A percentile compares a stretch with the other conserved stretches of the same genome.
Conservation (phyloP, 2,888 invertebrate genomes). For the Acanthoscelides obtectus region DNA sequence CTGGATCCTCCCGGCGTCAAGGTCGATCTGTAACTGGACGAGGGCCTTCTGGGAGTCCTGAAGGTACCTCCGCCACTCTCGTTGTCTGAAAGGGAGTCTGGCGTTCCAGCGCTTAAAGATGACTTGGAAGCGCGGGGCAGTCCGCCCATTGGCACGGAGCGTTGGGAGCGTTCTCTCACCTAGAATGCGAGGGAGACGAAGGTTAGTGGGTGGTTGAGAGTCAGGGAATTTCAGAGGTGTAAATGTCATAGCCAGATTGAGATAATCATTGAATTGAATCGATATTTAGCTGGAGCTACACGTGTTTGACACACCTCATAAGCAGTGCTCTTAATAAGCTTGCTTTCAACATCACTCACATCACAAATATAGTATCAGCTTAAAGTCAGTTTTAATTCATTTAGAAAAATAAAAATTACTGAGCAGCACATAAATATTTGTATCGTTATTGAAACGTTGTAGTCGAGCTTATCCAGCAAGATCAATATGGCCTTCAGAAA, state of each 20-base stretch:
- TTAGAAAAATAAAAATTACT: too few relatives aligned
- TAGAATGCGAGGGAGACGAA: conserved; percentile 41
- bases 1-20: conserved; percentile 73
- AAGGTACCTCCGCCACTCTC: conserved; percentile 70
- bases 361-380: too few relatives aligned
- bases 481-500: too few relatives aligned
- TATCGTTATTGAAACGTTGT: too few relatives aligned
- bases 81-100: conserved; percentile 84
- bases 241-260: not conserved
- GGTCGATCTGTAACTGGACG: conserved; percentile 61
- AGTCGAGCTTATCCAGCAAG: too few relatives aligned
- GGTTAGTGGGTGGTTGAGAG: not conserved
- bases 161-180: conserved; percentile 89
- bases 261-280: too few relatives aligned
- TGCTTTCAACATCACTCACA: too few relatives aligned
- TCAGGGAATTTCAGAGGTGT: not conserved
- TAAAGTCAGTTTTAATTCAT: too few relatives aligned
- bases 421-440: too few relatives aligned
- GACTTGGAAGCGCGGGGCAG: conserved; percentile 66
- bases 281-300: too few relatives aligned
- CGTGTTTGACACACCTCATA: too few relatives aligned
- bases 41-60: conserved; percentile 63
- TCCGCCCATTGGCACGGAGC: conserved; percentile 82
- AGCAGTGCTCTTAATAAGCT: too few relatives aligned
- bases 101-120: conserved; percentile 80